These are phyloP conservation scores for Aramus guarauna DNA, from an alignment of 2,113 vertebrate species.

Conservation along the genomic window DNA sequence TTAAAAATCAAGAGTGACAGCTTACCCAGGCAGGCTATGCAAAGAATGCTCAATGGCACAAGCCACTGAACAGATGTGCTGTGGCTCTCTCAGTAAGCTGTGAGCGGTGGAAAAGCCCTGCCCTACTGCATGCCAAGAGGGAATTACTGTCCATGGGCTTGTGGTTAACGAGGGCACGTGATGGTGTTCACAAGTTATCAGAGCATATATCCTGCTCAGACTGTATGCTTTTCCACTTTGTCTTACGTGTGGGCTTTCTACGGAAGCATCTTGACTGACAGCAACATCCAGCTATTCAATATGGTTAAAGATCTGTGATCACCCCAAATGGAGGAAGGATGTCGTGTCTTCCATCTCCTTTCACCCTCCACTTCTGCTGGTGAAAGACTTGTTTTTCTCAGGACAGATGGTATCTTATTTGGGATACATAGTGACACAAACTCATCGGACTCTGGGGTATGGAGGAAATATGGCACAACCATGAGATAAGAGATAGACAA, in stretches of 20 bases:
- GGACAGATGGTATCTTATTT: neutral
- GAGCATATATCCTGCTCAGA: neutral
- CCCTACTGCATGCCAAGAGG: constrained; percentile 32
- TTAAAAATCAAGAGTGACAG: constrained; percentile 56
- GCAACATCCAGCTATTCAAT: neutral
- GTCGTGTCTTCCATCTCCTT: neutral
- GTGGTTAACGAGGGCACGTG: neutral
- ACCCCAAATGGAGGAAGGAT: neutral
- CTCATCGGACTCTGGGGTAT: neutral
- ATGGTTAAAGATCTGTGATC: neutral
- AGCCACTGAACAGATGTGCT: constrained; percentile 24
- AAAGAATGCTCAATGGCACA: constrained; percentile 38
- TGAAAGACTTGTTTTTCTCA: neutral
- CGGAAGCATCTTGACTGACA: neutral
- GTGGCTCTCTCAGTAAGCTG: constrained; percentile 25
- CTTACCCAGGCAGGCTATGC: constrained; percentile 31
- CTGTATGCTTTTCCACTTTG: neutral
- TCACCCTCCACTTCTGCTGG: neutral
- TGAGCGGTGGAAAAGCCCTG: constrained; percentile 15
- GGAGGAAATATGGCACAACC: neutral
- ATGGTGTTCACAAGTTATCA: constrained; percentile 8
- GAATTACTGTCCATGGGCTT: constrained; percentile 38
- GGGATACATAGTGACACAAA: neutral
- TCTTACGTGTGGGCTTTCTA: neutral
- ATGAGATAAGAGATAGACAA: neutral